These are phyloP conservation scores for Agapostemon virescens DNA, from an alignment of 2,888 invertebrate genomes.

Conservation along the genomic window DNA sequence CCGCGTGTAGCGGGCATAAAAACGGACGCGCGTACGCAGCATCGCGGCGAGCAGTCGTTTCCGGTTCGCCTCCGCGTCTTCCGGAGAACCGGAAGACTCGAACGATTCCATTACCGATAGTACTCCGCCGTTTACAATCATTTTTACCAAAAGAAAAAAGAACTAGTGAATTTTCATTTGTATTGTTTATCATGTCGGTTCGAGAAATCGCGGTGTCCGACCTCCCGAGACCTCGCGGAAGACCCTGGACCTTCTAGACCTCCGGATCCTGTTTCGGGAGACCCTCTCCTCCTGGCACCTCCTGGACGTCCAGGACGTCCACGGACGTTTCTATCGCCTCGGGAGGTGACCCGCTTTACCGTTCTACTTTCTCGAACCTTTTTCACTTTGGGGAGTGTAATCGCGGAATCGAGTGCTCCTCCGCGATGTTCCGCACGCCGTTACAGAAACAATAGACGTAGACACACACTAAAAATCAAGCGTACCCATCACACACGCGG, in stretches of 20 bases:
- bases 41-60: constrained; percentile 64
- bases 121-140: too few species aligned
- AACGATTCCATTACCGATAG: too few species aligned
- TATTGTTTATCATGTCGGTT: background rate
- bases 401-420: constrained; percentile 65
- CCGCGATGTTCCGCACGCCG: constrained; percentile 76
- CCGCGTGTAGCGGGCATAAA: constrained; percentile 73
- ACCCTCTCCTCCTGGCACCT: constrained; percentile 12
- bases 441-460: constrained; percentile 81
- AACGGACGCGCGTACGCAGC: constrained; percentile 69
- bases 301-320: constrained; percentile 12
- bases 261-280: constrained; percentile 9
- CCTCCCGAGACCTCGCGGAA: background rate
- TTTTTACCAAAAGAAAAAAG: too few species aligned
- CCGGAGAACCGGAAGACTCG: too few species aligned
- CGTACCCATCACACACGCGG: constrained; percentile 74
- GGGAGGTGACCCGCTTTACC: too few species aligned
- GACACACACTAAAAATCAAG: constrained; percentile 80
- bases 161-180: too few species aligned
- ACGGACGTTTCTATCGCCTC: background rate
- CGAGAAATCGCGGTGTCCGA: constrained; percentile 3
- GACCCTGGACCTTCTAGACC: background rate
- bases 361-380: too few species aligned
- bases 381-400: too few species aligned
- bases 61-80: too few species aligned